A percentile compares a stretch with the other conserved stretches of the same genome.
phyloP scores from a whole-genome alignment of 2,797 vertebrate genomes.

The Chelonia mydas region DNA sequence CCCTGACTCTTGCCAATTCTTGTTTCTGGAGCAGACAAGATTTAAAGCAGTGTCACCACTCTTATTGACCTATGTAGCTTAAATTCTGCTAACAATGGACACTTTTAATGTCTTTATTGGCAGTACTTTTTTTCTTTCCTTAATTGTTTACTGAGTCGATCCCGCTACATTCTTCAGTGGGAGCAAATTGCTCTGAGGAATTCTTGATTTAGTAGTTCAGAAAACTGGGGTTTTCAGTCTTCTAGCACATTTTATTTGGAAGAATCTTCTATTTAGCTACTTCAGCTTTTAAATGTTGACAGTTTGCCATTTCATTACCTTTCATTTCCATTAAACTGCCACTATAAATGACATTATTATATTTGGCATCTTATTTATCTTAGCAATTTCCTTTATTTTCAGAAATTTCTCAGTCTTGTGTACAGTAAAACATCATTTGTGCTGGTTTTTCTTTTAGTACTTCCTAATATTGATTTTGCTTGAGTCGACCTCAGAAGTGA shows the following conservation, averaged over 20 bases:
- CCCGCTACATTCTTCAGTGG: constrained; percentile 22
- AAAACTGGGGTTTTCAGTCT: constrained; percentile 19
- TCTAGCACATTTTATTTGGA: constrained; percentile 9
- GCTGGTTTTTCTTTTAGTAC: neutral
- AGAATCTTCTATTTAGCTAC: constrained; percentile 1
- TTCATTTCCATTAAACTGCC: neutral
- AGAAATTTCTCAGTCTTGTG: neutral
- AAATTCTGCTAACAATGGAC: neutral
- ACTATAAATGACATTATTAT: neutral
- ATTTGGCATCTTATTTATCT: neutral
- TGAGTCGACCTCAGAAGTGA: constrained; percentile 14
- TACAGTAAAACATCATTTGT: neutral
- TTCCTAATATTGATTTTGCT: constrained; percentile 38
- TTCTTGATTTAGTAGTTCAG: constrained; percentile 31
- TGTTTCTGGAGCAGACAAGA: constrained; percentile 17
- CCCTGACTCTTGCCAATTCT: neutral
- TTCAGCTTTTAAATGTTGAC: constrained; percentile 20
- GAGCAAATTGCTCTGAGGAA: constrained; percentile 31
- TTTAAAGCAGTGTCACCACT: constrained; percentile 20
- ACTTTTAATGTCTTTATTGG: constrained; percentile 2
- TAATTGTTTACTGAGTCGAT: neutral
- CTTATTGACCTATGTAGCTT: neutral
- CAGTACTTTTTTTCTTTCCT: neutral
- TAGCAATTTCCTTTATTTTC: neutral
- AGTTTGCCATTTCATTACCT: constrained; percentile 27